These are phyloP conservation scores for Perdita meconis DNA, from an alignment of 2,888 invertebrate genomes.

Conservation along the genomic window DNA sequence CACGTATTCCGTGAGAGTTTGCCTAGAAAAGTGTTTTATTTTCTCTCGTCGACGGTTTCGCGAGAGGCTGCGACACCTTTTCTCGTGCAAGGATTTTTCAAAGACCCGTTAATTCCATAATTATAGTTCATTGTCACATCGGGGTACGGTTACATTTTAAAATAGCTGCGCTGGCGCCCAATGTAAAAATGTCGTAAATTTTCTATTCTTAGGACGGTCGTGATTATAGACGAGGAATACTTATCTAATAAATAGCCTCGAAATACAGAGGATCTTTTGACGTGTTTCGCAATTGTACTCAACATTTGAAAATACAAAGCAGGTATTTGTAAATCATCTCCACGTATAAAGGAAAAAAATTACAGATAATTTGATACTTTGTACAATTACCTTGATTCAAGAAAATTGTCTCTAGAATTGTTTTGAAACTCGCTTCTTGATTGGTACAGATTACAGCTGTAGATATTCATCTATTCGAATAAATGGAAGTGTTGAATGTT, in stretches of 20 bases:
- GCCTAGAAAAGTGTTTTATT: too few species aligned
- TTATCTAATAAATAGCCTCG: conserved; percentile 19
- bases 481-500: too few species aligned
- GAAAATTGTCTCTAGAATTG: too few species aligned
- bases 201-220: conserved; percentile 34
- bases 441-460: too few species aligned
- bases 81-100: not conserved
- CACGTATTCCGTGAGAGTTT: not conserved
- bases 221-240: not conserved
- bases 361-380: too few species aligned
- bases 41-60: too few species aligned
- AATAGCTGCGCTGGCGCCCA: conserved; percentile 36
- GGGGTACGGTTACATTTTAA: conserved; percentile 24
- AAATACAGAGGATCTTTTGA: not conserved
- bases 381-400: too few species aligned
- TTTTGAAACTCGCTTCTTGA: too few species aligned
- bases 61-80: too few species aligned
- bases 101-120: not conserved
- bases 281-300: not conserved
- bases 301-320: not conserved
- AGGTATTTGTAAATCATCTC: too few species aligned
- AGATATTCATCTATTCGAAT: too few species aligned
- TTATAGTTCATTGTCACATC: conserved; percentile 3
- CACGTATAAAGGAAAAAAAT: too few species aligned
- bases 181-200: conserved; percentile 53